A percentile compares a stretch with the other conserved stretches of the same genome.
Evolutionary conservation across 1,140 invertebrate genomes (phyloP).

Genomic region (Lepidurus couesii): DNA sequence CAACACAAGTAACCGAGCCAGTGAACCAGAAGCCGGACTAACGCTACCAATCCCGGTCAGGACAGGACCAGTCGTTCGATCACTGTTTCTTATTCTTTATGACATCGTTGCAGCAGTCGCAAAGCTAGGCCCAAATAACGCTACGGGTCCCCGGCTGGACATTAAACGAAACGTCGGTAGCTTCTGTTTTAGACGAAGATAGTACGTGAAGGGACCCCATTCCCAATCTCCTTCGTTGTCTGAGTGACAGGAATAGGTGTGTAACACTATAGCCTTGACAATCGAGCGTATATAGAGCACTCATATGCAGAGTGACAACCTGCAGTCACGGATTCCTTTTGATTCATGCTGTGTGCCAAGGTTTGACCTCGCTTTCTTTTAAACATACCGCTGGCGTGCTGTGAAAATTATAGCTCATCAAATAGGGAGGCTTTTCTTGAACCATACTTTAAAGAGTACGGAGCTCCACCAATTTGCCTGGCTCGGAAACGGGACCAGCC

Average conservation of each 20-base stretch:
- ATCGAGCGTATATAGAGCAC: neutral
- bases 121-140: no score
- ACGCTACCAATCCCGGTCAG: no score
- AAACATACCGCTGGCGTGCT: neutral
- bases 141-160: no score
- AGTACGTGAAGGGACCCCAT: neutral
- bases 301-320: neutral
- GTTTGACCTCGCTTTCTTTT: neutral
- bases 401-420: neutral
- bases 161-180: no score
- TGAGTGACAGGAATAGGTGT: neutral
- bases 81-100: no score
- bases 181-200: no score
- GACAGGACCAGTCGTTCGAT: no score
- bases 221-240: neutral
- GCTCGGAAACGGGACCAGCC: neutral
- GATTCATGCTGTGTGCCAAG: neutral
- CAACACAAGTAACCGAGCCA: no score
- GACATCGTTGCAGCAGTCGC: no score
- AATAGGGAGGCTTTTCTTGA: neutral
- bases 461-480: neutral
- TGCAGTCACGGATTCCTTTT: neutral
- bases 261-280: neutral
- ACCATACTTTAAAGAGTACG: neutral
- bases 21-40: no score